Conservation (phyloP, 2,797 vertebrate species). For the Hipposideros larvatus region DNA sequence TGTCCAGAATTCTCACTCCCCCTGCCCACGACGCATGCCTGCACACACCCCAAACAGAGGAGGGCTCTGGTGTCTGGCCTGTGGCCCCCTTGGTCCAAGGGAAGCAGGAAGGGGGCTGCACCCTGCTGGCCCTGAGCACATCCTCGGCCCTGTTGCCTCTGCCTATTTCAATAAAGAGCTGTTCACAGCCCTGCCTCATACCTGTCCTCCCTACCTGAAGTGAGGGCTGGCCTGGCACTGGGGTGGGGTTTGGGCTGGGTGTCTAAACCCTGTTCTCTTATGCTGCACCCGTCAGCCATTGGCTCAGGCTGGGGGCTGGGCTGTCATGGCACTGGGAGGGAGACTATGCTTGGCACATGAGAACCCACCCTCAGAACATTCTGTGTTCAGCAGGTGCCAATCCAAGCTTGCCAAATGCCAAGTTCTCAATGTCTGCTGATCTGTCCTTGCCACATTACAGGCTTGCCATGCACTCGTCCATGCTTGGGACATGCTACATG, state of each 20-base stretch:
- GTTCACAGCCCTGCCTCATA: constrained; percentile 45
- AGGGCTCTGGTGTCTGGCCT: constrained; percentile 55
- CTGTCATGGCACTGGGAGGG: background rate
- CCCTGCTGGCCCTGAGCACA: background rate
- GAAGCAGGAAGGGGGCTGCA: constrained; percentile 12
- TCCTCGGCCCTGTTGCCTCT: constrained; percentile 44
- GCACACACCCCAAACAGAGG: background rate
- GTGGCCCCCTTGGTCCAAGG: background rate
- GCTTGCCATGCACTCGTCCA: background rate
- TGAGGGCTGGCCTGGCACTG: background rate
- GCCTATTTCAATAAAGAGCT: constrained; percentile 80
- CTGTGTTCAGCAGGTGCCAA: background rate
- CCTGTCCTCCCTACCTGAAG: background rate
- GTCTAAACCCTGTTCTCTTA: background rate
- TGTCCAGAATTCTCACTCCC: constrained; percentile 49
- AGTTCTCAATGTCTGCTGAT: background rate
- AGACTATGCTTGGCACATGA: background rate
- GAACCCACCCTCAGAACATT: background rate
- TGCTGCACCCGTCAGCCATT: background rate
- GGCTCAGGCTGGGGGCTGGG: background rate
- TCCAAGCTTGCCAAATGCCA: background rate
- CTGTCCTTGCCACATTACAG: background rate
- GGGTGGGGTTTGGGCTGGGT: background rate
- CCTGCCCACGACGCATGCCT: background rate
- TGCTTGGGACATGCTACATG: background rate